phyloP scores from a whole-genome alignment of 2,797 vertebrate species.

The Trematomus bernacchii region DNA sequence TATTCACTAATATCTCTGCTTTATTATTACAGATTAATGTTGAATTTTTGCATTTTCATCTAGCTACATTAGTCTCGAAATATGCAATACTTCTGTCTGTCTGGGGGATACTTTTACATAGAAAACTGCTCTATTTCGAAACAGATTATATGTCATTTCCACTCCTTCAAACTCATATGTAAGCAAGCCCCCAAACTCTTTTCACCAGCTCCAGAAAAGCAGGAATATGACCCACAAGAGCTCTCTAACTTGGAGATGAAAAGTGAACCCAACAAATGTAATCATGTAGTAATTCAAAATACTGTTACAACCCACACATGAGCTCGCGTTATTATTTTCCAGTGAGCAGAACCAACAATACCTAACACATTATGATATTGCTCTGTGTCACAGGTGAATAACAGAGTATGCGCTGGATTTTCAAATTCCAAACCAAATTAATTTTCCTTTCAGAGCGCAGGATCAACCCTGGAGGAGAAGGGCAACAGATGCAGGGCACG shows the following conservation, averaged over 20 bases:
- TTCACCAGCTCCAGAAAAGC: constrained; percentile 22
- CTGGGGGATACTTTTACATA: not conserved
- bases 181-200: constrained; percentile 8
- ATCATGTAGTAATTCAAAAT: constrained; percentile 63
- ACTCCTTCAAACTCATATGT: constrained; percentile 28
- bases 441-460: constrained; percentile 48
- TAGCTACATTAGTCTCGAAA: constrained; percentile 3
- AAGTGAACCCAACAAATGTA: constrained; percentile 58
- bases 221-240: constrained; percentile 43
- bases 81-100: constrained; percentile 8
- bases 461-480: constrained; percentile 47
- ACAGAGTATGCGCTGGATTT: constrained; percentile 53
- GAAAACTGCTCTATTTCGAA: constrained; percentile 7
- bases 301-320: constrained; percentile 58
- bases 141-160: constrained; percentile 22
- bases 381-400: constrained; percentile 62
- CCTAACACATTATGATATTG: constrained; percentile 57
- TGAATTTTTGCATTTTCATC: constrained; percentile 22
- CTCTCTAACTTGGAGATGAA: constrained; percentile 47
- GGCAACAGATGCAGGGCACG: constrained; percentile 22
- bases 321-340: constrained; percentile 61
- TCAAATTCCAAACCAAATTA: constrained; percentile 71
- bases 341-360: constrained; percentile 47
- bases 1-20: constrained; percentile 6
- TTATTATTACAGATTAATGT: constrained; percentile 1